These are phyloP conservation scores for Drosophila sordidula DNA, from an alignment of 2,888 invertebrate species.

Conservation along the genomic window DNA sequence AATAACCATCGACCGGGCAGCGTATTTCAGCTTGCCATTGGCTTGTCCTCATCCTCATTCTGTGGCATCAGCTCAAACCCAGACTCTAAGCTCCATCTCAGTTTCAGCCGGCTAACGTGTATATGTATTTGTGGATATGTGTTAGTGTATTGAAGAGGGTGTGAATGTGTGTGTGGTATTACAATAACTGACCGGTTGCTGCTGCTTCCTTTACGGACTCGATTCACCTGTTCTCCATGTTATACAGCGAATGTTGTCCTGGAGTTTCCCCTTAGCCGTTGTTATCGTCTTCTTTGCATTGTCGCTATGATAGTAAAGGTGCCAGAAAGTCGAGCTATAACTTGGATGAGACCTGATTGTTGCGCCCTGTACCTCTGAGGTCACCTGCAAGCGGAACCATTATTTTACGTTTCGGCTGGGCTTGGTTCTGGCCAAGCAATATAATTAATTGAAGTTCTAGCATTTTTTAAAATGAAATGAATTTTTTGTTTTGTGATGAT, in stretches of 20 bases:
- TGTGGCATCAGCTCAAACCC: constrained; percentile 30
- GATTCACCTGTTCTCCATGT: constrained; percentile 71
- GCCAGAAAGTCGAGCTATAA: constrained; percentile 68
- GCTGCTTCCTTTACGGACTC: constrained; percentile 56
- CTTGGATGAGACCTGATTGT: constrained; percentile 31
- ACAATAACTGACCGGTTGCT: constrained; percentile 55
- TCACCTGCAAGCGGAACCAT: constrained; percentile 42
- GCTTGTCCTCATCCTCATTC: constrained; percentile 51
- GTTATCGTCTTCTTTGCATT: constrained; percentile 59
- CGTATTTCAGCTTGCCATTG: constrained; percentile 81
- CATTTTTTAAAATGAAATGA: constrained; percentile 78
- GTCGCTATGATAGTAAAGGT: constrained; percentile 79
- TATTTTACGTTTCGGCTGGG: constrained; percentile 51
- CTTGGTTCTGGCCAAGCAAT: constrained; percentile 58
- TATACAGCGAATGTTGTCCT: constrained; percentile 37
- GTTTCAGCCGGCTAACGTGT: constrained; percentile 21
- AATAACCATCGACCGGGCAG: constrained; percentile 83
- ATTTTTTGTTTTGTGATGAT: constrained; percentile 68
- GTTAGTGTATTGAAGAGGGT: background rate
- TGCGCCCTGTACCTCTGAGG: constrained; percentile 23
- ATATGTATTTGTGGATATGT: constrained; percentile 1
- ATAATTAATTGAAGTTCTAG: constrained; percentile 80
- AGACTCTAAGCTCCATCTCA: constrained; percentile 46
- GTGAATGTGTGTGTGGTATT: constrained; percentile 22
- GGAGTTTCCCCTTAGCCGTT: constrained; percentile 7